Evolutionary conservation across 2,797 vertebrate species (phyloP), one percentile per base, ranked within the genome.

Genomic region (Galaxias olidus): DNA sequence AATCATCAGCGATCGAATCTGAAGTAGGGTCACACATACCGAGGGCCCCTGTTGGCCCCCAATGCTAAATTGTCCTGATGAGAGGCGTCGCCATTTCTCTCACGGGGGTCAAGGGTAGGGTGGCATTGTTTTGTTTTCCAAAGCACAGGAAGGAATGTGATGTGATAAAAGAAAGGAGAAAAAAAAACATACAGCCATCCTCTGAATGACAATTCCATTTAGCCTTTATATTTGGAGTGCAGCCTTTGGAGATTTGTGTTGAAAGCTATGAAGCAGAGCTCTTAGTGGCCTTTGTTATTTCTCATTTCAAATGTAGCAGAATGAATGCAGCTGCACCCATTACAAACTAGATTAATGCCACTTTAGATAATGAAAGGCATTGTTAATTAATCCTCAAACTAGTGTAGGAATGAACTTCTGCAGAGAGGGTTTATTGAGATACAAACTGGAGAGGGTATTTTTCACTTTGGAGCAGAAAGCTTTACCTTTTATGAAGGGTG

Each of bases 1-100:
- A 86, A 88, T 87, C 76, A 80, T 54, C 50, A 78, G 75, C 57
- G 75, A 87, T 85, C 79, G 81, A 80, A 84, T 86, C 71, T 82
- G 75, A 84, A 71, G 82, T 79, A 73, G 77, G 82, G 79, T 81
- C 73, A 62, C 72, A 59, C 68, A 69, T 51, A 65, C 69, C 69
- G 70, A 71, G 75, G 73, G 74, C 20, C 51, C 61, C 72, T 1
- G 7, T 66, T 73, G 83, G 82, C 86, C 84, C 11, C 44, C 6
- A 10, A 18, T 43, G 11, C 15, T 48, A 30, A 48, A 15, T 65
- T 75, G 79, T 55, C 71, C 68, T 49, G 50, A 74, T 71, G 30
- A 18, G 74, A 63, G 78, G 71, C 64, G 73, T 74, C 77, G 68
- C 19, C 45, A 52, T 65, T 62, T 62, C 59, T 68, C 61, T 30